Evolutionary conservation across 2,113 vertebrate genomes (phyloP), one percentile per base, ranked within the genome.

Genomic region (Haemorhous mexicanus): DNA sequence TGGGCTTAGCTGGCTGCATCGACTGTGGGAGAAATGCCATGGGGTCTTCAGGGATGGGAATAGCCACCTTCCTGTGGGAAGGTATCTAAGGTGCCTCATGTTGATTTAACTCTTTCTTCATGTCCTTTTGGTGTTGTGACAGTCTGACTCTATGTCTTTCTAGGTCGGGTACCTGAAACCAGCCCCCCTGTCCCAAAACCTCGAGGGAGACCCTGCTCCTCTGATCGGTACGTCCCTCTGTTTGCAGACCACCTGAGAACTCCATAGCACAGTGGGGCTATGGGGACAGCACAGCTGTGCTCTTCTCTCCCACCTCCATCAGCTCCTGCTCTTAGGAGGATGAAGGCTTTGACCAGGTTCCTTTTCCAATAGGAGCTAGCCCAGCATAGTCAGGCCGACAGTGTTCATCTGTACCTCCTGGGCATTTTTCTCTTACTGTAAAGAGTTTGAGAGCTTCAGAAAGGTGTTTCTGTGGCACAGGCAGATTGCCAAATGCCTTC

Each of bases 131-230:
- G 39, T 96, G 55, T 92, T 72, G 79, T 96, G 94, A 97, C 94
- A 74, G 44, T 88, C 89, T 94, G 89, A 93, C 58, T 94, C 56
- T 91, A 77, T 96, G 93, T 92, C 86, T 96, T 74, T 95, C 92
- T 94, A 98, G 98, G 98, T 94, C 94, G 77, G 89, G 64, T 88
- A 82, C 95, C 97, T 39, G 97, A 97, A 33, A 21, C 66, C 49
- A 84, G 69, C 26, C 94, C 96, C 27, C 98, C 98, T 20, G 82
- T 98, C 81, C 98, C 98, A 79, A 98, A 98, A 93, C 98, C 98
- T 9, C 98, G 98, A 96, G 97, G 98, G 63, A 98, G 97, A 47
- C 98, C 97, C 52, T 97, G 96, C 84, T 96, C 97, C 66, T 97
- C 98, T 30, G 98, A 98, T 61, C 97, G 98, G 98, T 98, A 98